Evolutionary conservation across 2,888 invertebrate species (phyloP), one percentile per base, ranked within the genome.

Genomic region (Crematogaster levior): DNA sequence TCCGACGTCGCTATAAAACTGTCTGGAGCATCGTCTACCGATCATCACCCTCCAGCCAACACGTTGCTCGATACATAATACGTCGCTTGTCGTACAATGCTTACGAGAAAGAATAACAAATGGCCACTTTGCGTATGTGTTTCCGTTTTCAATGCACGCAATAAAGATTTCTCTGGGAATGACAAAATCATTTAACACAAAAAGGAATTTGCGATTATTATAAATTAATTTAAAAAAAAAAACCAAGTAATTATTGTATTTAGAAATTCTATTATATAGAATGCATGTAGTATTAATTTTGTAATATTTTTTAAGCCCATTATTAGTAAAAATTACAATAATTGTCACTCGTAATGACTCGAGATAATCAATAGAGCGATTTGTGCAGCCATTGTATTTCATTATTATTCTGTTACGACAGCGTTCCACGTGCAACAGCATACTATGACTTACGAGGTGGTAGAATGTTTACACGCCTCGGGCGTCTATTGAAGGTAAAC

Each of bases 1-100:
- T 84, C 86, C 70, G 81, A 63, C 43, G 60, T 79, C 75, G 82
- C 74, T 84, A 81, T 90, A 90, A 90, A 90, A 18, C 91, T 88
- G 90, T 91, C 91, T 80, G 34, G 48, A 34, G 48, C 81, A 82
- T 72, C 86, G 85, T 90, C 73, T 83, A 80, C 51, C 82, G 61
- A 84, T 90, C 91, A 72, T 87, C 90, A 75, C 85, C 40, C 70
- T 81, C 66, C 53, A 63, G 58, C 37, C 68, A 74, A 66, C 77
- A 66, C 74, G 77, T 51, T 75, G 81, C 73, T 68, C 81, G 68
- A 86, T 87, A 81, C 75, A 21, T 83, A 85, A 81, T 85, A 75
- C 63, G 73, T 79, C 79, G 15, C 51, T 63, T 79, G 63, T 75
- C 66, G 73, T 68, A 81, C 70, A 51, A 87, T 81, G 80, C 80